phyloP scores from a whole-genome alignment of 2,888 invertebrate species.

The Cerastoderma edule region DNA sequence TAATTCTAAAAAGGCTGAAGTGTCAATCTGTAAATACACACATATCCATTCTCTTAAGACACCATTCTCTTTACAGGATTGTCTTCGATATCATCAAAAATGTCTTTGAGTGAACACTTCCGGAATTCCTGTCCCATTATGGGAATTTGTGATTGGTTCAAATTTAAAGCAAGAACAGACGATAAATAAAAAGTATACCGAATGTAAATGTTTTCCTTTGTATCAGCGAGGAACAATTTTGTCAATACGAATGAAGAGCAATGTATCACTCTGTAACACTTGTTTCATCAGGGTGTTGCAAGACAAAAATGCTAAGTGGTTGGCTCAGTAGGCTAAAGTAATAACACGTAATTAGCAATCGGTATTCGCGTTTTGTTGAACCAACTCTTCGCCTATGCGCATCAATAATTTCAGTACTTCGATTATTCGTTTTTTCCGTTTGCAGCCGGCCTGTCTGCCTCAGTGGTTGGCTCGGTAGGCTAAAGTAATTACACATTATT shows the following conservation, averaged over 20 bases:
- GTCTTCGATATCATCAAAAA: neutral
- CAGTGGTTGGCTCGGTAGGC: too few species aligned
- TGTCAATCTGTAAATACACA: too few species aligned
- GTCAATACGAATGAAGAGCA: neutral
- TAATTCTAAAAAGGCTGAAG: too few species aligned
- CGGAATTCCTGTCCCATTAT: neutral
- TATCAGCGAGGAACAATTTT: neutral
- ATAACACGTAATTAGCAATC: too few species aligned
- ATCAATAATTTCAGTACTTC: neutral
- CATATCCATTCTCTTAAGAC: neutral
- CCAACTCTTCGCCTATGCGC: too few species aligned
- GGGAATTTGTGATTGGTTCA: neutral
- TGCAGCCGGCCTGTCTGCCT: constrained; percentile 2
- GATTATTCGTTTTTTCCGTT: neutral
- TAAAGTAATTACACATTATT: too few species aligned
- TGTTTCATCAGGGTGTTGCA: neutral
- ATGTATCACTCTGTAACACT: too few species aligned
- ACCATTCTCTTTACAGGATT: neutral
- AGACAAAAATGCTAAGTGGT: neutral
- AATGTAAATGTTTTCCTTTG: neutral
- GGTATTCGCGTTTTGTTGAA: too few species aligned
- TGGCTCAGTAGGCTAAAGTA: too few species aligned
- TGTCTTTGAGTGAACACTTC: neutral
- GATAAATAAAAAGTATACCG: neutral
- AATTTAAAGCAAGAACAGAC: neutral